Evolutionary conservation across 2,797 vertebrate genomes (phyloP), one percentile per base, ranked within the genome.

Genomic region (Novumbra hubbsi): DNA sequence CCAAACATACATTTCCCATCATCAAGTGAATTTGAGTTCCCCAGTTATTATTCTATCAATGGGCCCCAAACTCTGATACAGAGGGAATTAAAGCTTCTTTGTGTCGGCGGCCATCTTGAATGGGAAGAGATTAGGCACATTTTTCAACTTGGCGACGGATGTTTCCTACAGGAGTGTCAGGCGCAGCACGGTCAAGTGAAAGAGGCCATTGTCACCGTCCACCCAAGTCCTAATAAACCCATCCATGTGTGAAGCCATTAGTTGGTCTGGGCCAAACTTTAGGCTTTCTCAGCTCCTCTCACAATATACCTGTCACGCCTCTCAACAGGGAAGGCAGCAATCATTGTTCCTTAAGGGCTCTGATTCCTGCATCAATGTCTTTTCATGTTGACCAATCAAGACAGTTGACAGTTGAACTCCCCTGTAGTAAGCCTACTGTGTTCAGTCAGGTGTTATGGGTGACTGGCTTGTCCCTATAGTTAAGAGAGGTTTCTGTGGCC

Each of bases 271-370:
- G 73, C 41, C 69, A 70, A 21, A 49, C 45, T 0, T 21, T 76
- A 66, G 73, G 38, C 66, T 69, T 41, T 74, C 9, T 5, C 57
- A 62, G 69, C 78, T 49, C 55, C n/a, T 5, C 62, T 57, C 32
- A 85, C 80, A 84, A 76, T 80, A 75, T 84, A 85, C 77, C 80
- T 80, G 85, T 82, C 83, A 87, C 48, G 45, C 74, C 57, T 64
- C 73, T 55, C 68, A 71, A 66, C 65, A 8, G 71, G 73, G 65
- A 74, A 41, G 70, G 60, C 65, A 74, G 80, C 77, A 80, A 80
- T 80, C 80, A 50, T 70, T 81, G 65, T 81, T 76, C 70, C 15
- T 4, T 17, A 32, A 34, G 32, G 38, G 8, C 12, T 71, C 45
- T 19, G 65, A 75, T 17, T 74, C 64, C 30, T 15, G 63, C 38